Conservation (phyloP, 2,797 vertebrate genomes). For the Paguma larvata region DNA sequence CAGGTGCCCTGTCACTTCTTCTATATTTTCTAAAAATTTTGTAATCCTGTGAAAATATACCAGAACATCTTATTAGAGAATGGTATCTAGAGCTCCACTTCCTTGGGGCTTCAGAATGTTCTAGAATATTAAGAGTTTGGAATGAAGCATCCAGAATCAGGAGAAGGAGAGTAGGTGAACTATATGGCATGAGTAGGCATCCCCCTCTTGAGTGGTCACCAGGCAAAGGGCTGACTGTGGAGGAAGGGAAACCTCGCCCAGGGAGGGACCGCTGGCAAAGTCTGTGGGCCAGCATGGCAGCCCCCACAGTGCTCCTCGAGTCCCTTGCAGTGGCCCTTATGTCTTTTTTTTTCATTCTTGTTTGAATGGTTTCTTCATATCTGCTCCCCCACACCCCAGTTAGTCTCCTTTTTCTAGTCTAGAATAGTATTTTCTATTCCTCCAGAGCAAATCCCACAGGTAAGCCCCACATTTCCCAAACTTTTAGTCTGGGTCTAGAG, state of each 20-base stretch:
- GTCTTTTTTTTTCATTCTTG: background rate
- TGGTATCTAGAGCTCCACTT: background rate
- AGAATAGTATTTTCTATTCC: background rate
- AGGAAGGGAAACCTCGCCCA: no score
- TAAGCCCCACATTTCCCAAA: background rate
- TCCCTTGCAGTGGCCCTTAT: background rate
- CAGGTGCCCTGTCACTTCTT: background rate
- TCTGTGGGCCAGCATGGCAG: background rate
- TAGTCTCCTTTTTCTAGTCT: background rate
- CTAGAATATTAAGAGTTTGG: background rate
- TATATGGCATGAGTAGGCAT: background rate
- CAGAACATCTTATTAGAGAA: background rate
- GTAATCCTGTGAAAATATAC: background rate
- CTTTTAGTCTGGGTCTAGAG: background rate
- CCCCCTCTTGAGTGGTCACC: background rate
- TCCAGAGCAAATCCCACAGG: background rate
- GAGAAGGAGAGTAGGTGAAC: background rate
- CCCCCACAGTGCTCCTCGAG: rapidly evolving
- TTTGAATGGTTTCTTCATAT: background rate
- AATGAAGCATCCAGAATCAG: background rate
- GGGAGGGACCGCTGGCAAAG: background rate
- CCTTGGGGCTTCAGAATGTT: background rate
- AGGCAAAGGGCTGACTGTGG: background rate
- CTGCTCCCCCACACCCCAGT: background rate
- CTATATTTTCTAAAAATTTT: background rate